A percentile compares a stretch with the other conserved stretches of the same genome.
phyloP scores from a whole-genome alignment of 2,888 invertebrate genomes.

The Zaprionus bogoriensis region DNA sequence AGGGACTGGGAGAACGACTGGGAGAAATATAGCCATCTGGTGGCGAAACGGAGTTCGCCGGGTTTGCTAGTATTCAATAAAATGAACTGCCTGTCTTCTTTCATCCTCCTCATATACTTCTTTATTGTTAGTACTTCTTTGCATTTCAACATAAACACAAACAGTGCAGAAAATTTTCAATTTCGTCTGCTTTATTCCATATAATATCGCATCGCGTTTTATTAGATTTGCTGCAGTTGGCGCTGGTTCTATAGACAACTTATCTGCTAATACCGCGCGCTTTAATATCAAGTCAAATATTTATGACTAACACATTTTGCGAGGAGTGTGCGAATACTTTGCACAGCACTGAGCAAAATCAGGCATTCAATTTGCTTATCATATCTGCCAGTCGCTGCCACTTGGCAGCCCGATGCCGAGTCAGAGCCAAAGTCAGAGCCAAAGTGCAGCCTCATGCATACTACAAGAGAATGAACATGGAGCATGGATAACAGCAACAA shows the following conservation, averaged over 20 bases:
- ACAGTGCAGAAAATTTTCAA: not conserved
- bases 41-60: no score
- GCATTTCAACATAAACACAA: not conserved
- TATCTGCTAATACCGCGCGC: conserved; percentile 1
- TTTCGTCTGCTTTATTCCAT: no score
- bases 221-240: conserved; percentile 2
- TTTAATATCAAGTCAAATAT: conserved; percentile 42
- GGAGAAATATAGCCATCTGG: no score
- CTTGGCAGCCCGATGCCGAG: not conserved
- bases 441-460: conserved; percentile 43
- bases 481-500: no score
- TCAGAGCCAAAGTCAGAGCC: not conserved
- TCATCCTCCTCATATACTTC: no score
- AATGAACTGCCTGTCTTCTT: no score
- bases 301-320: conserved; percentile 37
- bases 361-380: conserved; percentile 43
- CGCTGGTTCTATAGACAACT: no score
- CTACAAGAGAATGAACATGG: not conserved
- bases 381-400: conserved; percentile 19
- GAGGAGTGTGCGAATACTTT: conserved; percentile 2
- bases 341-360: conserved; percentile 15
- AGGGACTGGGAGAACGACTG: no score
- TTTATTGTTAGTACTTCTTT: not conserved
- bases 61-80: no score
- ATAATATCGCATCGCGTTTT: not conserved